phyloP scores from a whole-genome alignment of 2,888 invertebrate species.

The Drosophila infuscata region DNA sequence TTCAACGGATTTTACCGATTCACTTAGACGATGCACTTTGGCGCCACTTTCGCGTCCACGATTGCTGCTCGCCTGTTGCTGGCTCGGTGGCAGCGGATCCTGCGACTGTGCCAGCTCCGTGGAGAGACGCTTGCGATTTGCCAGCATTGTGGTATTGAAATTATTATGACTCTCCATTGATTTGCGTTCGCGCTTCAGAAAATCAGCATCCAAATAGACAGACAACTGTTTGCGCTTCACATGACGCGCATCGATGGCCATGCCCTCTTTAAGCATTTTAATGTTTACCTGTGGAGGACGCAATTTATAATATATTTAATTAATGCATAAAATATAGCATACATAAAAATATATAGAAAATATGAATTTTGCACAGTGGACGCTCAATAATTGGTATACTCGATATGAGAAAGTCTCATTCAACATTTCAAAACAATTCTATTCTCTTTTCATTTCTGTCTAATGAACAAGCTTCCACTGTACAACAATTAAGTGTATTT shows the following conservation, averaged over 20 bases:
- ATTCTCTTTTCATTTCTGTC: neutral
- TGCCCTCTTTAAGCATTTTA: constrained; percentile 89
- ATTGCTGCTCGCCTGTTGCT: constrained; percentile 25
- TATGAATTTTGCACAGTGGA: neutral
- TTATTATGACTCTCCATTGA: constrained; percentile 86
- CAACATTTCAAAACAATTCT: neutral
- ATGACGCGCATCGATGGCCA: constrained; percentile 94
- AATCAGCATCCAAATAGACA: constrained; percentile 90
- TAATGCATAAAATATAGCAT: neutral
- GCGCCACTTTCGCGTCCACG: constrained; percentile 62
- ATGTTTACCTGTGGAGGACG: constrained; percentile 85
- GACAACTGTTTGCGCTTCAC: constrained; percentile 92
- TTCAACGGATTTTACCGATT: constrained; percentile 77
- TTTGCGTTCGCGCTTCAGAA: constrained; percentile 90
- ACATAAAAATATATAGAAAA: neutral
- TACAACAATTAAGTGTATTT: neutral
- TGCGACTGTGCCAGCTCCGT: constrained; percentile 81
- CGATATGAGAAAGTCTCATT: no score
- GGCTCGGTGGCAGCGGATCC: constrained; percentile 53
- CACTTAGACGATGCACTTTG: constrained; percentile 80
- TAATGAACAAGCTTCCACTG: neutral
- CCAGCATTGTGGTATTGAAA: constrained; percentile 82
- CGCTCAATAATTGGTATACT: neutral
- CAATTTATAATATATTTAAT: neutral
- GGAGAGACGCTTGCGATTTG: constrained; percentile 84